Conservation (phyloP, 1,140 invertebrate genomes). For the Ceratosolen fusciceps region DNA sequence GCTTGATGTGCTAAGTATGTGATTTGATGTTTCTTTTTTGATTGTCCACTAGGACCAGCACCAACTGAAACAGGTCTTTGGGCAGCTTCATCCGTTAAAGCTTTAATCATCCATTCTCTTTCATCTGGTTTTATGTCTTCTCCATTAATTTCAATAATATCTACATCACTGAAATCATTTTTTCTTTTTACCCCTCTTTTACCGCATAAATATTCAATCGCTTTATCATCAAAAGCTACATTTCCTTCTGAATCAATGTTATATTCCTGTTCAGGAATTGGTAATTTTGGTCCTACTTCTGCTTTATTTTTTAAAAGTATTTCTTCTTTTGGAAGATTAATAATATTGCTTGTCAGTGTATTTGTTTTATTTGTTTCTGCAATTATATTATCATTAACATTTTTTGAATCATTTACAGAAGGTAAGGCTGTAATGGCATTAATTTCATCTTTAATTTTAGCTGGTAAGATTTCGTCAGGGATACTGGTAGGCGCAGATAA, state of each 20-base stretch:
- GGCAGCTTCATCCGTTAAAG: slow-evolving; percentile 82
- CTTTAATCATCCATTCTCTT: slow-evolving; percentile 85
- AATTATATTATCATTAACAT: not conserved
- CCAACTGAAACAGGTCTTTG: slow-evolving; percentile 67
- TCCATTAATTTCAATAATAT: slow-evolving; percentile 87
- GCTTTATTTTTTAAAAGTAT: slow-evolving; percentile 67
- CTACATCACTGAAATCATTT: slow-evolving; percentile 71
- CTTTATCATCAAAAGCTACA: slow-evolving; percentile 68
- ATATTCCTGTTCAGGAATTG: slow-evolving; percentile 70
- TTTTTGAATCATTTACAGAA: not conserved
- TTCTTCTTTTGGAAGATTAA: slow-evolving; percentile 64
- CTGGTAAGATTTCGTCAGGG: slow-evolving; percentile 43
- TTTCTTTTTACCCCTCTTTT: slow-evolving; percentile 70
- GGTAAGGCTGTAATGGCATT: slow-evolving; percentile 14
- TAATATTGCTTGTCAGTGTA: slow-evolving; percentile 60
- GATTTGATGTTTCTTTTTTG: slow-evolving; percentile 90
- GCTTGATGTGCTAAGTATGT: slow-evolving; percentile 95
- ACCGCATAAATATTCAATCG: slow-evolving; percentile 68
- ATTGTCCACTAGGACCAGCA: slow-evolving; percentile 63
- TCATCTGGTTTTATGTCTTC: slow-evolving; percentile 86
- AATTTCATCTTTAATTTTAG: not conserved
- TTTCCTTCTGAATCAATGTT: slow-evolving; percentile 66
- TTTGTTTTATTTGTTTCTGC: slow-evolving; percentile 20
- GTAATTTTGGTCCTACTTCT: slow-evolving; percentile 67
- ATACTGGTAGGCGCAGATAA: slow-evolving; percentile 50